Base-by-base conservation (phyloP, 2,888 invertebrate genomes). In the Caenorhabditis virilis region DNA sequence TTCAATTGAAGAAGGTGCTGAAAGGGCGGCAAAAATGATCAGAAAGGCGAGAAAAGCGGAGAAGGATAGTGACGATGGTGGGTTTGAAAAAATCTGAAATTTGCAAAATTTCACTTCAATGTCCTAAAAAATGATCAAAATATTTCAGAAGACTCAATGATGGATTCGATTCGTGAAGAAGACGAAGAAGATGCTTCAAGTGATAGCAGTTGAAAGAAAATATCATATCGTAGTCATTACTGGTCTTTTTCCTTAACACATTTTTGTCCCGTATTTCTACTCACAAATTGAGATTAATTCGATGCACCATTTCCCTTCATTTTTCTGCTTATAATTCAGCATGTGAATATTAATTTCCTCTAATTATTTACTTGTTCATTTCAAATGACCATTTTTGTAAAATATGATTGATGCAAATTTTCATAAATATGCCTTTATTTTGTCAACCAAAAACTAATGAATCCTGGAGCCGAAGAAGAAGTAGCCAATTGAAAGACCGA, bases 401-500 rank as follows among this genome's bases (percentile, higher is more conserved):
- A n/a, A n/a, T n/a, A n/a, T n/a, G n/a, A n/a, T n/a, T n/a, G n/a
- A 38, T 46, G 35, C 46, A 58, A 41, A 38, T n/a, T 46, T 20
- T 25, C 15, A 51, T 16, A 51, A 30, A 30, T n/a, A 33, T 20
- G 36, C 2, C 6, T 6, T 5, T 16, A 33, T 22, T 39, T 30
- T 36, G 5, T 23, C 20, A 43, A 33, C 20, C n/a, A 6, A n/a
- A 48, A 22, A 50, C 25, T n/a, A 5, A 22, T 33, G 13, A 20
- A 55, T 49, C 18, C 61, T 54, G 3, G 64, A 63, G 11, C 78
- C 79, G 48, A 80, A 80, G 15, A 78, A 35, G 39, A 69, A 80
- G 60, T 72, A 74, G 2, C 80, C 80, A n/a, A 76, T 46, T 11
- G 76, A 51, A 18, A 72, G 22, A 25, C 74, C 74, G 11, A 48